A percentile compares a stretch with the other conserved stretches of the same genome.
Evolutionary conservation across 2,797 vertebrate genomes (phyloP).

Genomic region (Channa striata): DNA sequence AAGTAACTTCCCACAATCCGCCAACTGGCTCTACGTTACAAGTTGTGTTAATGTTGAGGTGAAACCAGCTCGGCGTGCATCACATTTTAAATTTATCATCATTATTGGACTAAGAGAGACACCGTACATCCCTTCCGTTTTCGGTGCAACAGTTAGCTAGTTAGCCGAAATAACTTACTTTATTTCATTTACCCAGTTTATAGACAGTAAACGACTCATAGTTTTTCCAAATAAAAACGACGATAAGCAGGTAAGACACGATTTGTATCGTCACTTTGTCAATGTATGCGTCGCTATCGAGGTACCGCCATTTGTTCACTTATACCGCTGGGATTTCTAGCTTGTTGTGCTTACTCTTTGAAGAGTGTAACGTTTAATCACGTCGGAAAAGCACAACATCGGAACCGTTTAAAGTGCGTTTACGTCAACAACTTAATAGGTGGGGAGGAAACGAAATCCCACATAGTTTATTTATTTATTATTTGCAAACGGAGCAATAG

Average conservation of each 20-base stretch:
- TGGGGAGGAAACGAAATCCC: no score
- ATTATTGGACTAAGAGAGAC: not conserved
- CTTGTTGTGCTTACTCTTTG: constrained; percentile 16
- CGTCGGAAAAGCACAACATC: not conserved
- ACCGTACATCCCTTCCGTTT: constrained; percentile 29
- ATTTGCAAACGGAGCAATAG: not conserved
- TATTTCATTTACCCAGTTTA: rapidly evolving
- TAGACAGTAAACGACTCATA: rapidly evolving
- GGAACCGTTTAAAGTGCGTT: not conserved
- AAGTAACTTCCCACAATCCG: not conserved
- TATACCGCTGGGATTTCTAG: rapidly evolving
- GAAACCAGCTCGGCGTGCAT: not conserved
- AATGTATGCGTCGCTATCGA: no score
- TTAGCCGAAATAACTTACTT: no score
- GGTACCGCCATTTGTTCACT: rapidly evolving
- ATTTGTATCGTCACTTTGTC: not conserved
- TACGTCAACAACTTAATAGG: no score
- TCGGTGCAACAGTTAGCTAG: not conserved
- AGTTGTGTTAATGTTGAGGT: rapidly evolving
- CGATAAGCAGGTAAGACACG: no score
- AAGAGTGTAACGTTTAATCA: not conserved
- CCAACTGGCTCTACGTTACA: no score
- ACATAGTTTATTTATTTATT: no score
- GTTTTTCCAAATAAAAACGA: not conserved
- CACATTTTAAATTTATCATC: constrained; percentile 23